Conservation (phyloP, 1,140 invertebrate genomes). For the Pseudomyrmex gracilis region DNA sequence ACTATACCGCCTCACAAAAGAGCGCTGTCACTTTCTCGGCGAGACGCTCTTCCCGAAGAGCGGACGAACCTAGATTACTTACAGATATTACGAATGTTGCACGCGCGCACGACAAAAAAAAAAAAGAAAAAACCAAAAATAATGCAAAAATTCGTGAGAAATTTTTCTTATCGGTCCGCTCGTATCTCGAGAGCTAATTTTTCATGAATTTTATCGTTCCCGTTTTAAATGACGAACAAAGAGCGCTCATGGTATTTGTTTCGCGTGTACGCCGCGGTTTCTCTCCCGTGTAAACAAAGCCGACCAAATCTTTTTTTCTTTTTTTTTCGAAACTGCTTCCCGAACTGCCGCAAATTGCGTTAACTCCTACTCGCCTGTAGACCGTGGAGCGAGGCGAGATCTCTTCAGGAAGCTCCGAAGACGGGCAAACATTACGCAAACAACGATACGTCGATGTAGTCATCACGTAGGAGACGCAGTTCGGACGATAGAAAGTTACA, state of each 20-base stretch:
- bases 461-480: slow-evolving; percentile 50
- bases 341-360: slow-evolving; percentile 49
- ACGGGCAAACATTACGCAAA: slow-evolving; percentile 64
- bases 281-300: slow-evolving; percentile 45
- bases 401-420: slow-evolving; percentile 52
- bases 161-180: background rate
- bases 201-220: background rate
- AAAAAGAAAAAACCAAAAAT: too few relatives aligned
- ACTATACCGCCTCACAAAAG: slow-evolving; percentile 54
- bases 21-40: slow-evolving; percentile 64
- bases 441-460: slow-evolving; percentile 51
- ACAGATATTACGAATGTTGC: slow-evolving; percentile 35
- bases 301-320: background rate
- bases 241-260: slow-evolving; percentile 37
- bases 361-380: slow-evolving; percentile 29
- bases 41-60: slow-evolving; percentile 40
- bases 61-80: slow-evolving; percentile 40
- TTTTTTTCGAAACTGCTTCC: slow-evolving; percentile 38
- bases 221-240: slow-evolving; percentile 20
- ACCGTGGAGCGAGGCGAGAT: background rate
- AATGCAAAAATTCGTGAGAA: background rate
- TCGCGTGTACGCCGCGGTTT: background rate
- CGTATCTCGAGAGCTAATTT: background rate
- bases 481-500: slow-evolving; percentile 60
- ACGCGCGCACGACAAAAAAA: background rate